phyloP scores from a whole-genome alignment of 2,113 vertebrate species.

The Phocoena phocoena region DNA sequence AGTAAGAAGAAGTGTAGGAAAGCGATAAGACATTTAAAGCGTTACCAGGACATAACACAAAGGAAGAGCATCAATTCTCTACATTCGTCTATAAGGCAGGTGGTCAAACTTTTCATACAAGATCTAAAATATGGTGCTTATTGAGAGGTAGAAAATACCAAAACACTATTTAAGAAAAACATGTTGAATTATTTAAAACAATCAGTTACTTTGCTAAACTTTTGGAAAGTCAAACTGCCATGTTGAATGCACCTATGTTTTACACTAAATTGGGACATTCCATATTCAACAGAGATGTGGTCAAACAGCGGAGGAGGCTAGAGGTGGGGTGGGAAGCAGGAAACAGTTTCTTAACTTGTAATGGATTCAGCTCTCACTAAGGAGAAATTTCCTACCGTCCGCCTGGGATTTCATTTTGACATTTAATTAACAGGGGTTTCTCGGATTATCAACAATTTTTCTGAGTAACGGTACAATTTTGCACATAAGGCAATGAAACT shows the following conservation, averaged over 20 bases:
- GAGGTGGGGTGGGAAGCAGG: neutral
- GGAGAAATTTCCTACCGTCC: conserved; percentile 52
- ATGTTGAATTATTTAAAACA: conserved; percentile 74
- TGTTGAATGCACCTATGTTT: conserved; percentile 56
- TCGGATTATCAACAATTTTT: conserved; percentile 52
- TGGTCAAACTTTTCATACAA: conserved; percentile 80
- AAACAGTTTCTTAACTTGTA: conserved; percentile 60
- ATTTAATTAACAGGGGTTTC: conserved; percentile 44
- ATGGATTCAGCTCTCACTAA: conserved; percentile 60
- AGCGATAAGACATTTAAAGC: conserved; percentile 61
- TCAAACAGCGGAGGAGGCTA: neutral
- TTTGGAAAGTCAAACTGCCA: conserved; percentile 74
- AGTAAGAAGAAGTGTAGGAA: conserved; percentile 48
- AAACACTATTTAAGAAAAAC: conserved; percentile 78
- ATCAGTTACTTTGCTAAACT: conserved; percentile 65
- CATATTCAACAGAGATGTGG: neutral
- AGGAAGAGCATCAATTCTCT: conserved; percentile 76
- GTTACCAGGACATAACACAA: conserved; percentile 68
- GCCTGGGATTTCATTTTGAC: conserved; percentile 51
- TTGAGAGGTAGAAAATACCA: conserved; percentile 87
- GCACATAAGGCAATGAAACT: conserved; percentile 71
- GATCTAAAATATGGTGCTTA: conserved; percentile 79
- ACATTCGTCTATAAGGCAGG: conserved; percentile 86
- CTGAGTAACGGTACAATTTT: conserved; percentile 49
- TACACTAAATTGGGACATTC: neutral